Conservation (phyloP, 2,797 vertebrate genomes). For the Spondyliosoma cantharus region DNA sequence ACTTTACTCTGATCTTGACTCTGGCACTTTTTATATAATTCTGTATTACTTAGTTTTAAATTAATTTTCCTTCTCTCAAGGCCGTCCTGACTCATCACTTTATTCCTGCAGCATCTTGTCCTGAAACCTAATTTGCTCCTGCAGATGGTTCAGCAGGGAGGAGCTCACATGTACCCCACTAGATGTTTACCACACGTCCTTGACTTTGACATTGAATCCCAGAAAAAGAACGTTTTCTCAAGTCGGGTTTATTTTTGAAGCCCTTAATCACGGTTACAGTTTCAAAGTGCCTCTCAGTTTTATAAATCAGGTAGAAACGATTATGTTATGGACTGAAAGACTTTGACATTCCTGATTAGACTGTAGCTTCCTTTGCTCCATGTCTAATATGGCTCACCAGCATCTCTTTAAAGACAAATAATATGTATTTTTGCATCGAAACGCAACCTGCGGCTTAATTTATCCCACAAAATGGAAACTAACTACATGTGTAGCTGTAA, state of each 20-base stretch:
- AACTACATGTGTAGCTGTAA: neutral
- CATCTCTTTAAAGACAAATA: neutral
- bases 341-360: neutral
- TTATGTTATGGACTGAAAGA: neutral
- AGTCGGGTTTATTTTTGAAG: conserved; percentile 12
- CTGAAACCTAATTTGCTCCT: conserved; percentile 30
- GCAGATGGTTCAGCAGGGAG: conserved; percentile 43
- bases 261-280: neutral
- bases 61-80: neutral
- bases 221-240: conserved; percentile 15
- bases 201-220: conserved; percentile 25
- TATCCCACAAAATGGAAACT: neutral
- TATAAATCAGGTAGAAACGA: neutral
- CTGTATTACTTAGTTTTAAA: neutral
- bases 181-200: conserved; percentile 21
- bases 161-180: neutral
- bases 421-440: neutral
- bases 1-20: neutral
- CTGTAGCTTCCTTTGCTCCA: neutral
- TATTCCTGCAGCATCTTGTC: conserved; percentile 3
- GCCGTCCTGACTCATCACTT: conserved; percentile 15
- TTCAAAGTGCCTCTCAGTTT: neutral
- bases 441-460: neutral
- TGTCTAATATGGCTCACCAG: neutral
- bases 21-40: neutral